Evolutionary conservation across 2,888 invertebrate genomes (phyloP).

Genomic region (Agonopterix heracliana): DNA sequence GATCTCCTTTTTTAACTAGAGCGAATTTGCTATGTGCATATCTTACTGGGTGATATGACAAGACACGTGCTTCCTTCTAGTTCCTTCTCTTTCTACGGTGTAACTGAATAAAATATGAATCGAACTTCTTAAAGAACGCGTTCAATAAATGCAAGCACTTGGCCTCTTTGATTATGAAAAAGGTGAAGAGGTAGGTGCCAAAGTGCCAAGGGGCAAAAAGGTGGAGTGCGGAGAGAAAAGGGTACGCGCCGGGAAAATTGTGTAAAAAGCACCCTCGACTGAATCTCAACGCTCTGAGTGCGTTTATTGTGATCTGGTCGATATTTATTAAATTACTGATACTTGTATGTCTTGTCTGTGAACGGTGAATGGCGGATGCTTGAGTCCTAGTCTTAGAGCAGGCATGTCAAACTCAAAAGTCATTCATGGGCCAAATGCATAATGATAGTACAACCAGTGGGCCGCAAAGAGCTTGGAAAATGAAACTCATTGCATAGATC

Average conservation of each 20-base stretch:
- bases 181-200: slow-evolving; percentile 41
- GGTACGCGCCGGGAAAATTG: slow-evolving; percentile 46
- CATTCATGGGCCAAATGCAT: too few species aligned
- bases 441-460: too few species aligned
- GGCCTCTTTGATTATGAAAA: slow-evolving; percentile 60
- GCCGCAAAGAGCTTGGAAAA: too few species aligned
- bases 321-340: slow-evolving; percentile 7
- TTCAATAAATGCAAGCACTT: slow-evolving; percentile 51
- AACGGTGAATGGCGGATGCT: too few species aligned
- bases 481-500: too few species aligned
- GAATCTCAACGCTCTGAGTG: slow-evolving; percentile 44
- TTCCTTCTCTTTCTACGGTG: too few species aligned
- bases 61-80: too few species aligned
- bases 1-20: too few species aligned
- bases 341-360: not conserved
- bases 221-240: slow-evolving; percentile 48
- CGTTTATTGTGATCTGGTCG: slow-evolving; percentile 44
- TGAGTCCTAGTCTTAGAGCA: too few species aligned
- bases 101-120: slow-evolving; percentile 22
- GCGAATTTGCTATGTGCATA: too few species aligned
- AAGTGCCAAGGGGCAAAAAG: slow-evolving; percentile 44
- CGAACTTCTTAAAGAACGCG: slow-evolving; percentile 34
- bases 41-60: too few species aligned
- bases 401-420: too few species aligned
- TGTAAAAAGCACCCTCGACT: slow-evolving; percentile 49